A percentile compares a stretch with the other conserved stretches of the same genome.
Conservation (phyloP, 2,113 vertebrate species). For the Sinocyclocheilus rhinocerous region DNA sequence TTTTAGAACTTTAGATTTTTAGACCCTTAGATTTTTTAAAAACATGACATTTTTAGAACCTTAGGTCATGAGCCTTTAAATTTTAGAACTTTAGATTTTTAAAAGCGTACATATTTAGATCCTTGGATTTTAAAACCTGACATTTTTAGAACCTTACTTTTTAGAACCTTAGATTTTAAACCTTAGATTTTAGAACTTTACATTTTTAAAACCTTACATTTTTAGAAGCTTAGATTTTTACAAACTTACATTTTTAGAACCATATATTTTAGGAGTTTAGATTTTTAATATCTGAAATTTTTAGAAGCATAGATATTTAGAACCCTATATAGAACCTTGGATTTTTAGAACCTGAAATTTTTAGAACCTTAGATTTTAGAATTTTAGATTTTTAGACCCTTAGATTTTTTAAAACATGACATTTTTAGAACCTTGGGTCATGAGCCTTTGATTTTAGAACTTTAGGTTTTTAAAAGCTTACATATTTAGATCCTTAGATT, state of each 20-base stretch:
- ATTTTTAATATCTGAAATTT: not conserved
- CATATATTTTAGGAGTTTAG: too few relatives aligned
- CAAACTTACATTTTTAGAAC: not conserved
- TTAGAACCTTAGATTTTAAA: not conserved
- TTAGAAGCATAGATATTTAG: not conserved
- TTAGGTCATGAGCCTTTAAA: rapidly evolving
- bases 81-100: not conserved
- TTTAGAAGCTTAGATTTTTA: not conserved
- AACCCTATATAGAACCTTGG: not conserved
- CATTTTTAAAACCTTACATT: not conserved
- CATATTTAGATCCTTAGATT: too few relatives aligned
- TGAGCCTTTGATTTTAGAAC: too few relatives aligned
- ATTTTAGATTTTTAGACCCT: too few relatives aligned
- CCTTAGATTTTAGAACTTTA: not conserved
- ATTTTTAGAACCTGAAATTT: too few relatives aligned
- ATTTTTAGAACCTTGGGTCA: too few relatives aligned
- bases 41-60: not conserved
- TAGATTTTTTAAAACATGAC: too few relatives aligned
- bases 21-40: not conserved
- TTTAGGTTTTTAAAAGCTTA: too few relatives aligned
- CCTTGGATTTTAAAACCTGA: not conserved
- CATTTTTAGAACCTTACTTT: not conserved
- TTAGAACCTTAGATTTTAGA: too few relatives aligned
- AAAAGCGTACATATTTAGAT: not conserved
- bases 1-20: not conserved